Evolutionary conservation across 92 coral and sea anemone species (phyloP).

Genomic region (Palythoa heliodiscus): DNA sequence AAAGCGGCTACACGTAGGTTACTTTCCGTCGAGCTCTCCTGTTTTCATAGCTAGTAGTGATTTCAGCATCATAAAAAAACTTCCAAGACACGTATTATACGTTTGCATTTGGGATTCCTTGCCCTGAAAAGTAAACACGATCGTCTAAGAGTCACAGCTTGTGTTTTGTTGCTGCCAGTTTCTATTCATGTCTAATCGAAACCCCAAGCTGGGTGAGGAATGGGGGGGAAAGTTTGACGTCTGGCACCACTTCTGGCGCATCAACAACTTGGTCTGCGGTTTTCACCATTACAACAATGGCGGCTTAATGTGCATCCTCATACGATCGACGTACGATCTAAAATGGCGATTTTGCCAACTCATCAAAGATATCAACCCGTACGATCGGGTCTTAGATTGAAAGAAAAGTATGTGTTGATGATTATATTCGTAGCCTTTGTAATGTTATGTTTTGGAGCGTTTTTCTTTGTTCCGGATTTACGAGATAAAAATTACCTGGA

Average conservation of each 20-base stretch:
- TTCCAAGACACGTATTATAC: too few species aligned
- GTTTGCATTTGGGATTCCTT: too few species aligned
- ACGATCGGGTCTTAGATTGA: conserved; percentile 91
- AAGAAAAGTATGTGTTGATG: conserved; percentile 95
- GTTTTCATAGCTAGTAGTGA: too few species aligned
- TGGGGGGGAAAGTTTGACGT: background rate
- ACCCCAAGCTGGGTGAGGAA: too few species aligned
- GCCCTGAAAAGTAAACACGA: too few species aligned
- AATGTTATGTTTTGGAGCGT: conserved; percentile 94
- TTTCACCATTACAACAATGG: conserved; percentile 45
- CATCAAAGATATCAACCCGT: conserved; percentile 87
- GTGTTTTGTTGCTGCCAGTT: too few species aligned
- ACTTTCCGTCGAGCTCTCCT: too few species aligned
- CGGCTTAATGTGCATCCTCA: conserved; percentile 37
- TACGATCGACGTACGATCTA: conserved; percentile 24
- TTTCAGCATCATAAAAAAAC: too few species aligned
- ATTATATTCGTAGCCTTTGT: conserved; percentile 91
- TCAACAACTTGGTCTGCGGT: conserved; percentile 29
- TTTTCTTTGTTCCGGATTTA: conserved; percentile 96
- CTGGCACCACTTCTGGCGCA: background rate
- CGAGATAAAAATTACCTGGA: conserved; percentile 78
- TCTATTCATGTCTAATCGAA: too few species aligned
- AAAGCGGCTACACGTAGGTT: too few species aligned
- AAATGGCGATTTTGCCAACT: conserved; percentile 98
- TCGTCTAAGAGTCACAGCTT: too few species aligned